These are phyloP conservation scores for Thymelicus sylvestris DNA, from an alignment of 2,888 invertebrate genomes.

Conservation along the genomic window DNA sequence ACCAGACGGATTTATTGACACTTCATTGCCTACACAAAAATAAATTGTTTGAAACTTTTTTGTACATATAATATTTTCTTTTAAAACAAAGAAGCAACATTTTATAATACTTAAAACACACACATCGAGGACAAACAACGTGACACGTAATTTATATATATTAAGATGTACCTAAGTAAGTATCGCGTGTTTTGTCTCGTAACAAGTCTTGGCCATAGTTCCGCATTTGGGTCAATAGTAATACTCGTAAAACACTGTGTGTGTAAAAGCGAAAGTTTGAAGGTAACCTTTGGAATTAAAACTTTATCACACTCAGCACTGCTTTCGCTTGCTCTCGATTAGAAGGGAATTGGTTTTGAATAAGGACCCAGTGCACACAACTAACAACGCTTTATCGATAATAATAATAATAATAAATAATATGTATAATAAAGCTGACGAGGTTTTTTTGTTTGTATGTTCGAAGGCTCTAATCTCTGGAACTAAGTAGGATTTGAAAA, in stretches of 20 bases:
- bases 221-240: conserved; percentile 50
- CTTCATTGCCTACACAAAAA: too few species aligned
- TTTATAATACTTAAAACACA: neutral
- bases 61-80: too few species aligned
- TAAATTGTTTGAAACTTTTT: too few species aligned
- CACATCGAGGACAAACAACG: too few species aligned
- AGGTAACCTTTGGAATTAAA: conserved; percentile 40
- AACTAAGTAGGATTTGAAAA: too few species aligned
- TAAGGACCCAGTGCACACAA: conserved; percentile 13
- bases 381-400: neutral
- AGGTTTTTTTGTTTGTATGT: too few species aligned
- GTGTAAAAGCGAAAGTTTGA: conserved; percentile 40
- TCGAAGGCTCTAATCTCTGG: too few species aligned
- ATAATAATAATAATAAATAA: too few species aligned
- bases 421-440: too few species aligned
- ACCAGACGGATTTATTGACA: too few species aligned
- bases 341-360: conserved; percentile 34
- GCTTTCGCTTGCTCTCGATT: conserved; percentile 34
- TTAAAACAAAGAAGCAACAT: neutral
- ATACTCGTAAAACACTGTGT: conserved; percentile 45
- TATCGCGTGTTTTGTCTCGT: conserved; percentile 38
- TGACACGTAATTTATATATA: too few species aligned
- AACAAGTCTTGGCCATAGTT: conserved; percentile 38
- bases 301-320: conserved; percentile 41
- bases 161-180: too few species aligned